phyloP scores from a whole-genome alignment of 2,113 vertebrate species.

The Petromus typicus region DNA sequence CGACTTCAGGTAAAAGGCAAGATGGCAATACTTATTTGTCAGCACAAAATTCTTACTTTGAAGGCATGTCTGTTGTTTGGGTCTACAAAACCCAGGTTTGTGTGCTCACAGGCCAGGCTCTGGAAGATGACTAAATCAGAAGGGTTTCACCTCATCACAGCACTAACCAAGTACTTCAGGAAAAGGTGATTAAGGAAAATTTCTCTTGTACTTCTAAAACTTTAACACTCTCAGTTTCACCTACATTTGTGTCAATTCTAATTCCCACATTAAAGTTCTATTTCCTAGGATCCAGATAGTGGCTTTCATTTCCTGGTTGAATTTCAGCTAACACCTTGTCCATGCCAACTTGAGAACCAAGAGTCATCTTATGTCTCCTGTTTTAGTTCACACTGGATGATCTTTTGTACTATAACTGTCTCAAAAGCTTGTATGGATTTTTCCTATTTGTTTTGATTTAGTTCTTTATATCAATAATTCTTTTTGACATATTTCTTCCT shows the following conservation, averaged over 20 bases:
- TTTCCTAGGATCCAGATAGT: neutral
- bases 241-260: neutral
- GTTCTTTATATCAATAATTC: neutral
- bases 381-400: neutral
- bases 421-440: neutral
- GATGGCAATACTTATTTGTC: neutral
- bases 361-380: neutral
- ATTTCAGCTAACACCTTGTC: neutral
- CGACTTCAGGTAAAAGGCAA: neutral
- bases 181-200: neutral
- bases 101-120: neutral
- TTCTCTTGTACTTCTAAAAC: neutral
- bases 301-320: neutral
- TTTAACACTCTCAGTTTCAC: neutral
- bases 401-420: neutral
- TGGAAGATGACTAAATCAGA: neutral
- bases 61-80: neutral
- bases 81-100: neutral
- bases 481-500: neutral
- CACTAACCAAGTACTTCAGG: neutral
- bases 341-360: neutral
- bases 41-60: neutral
- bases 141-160: neutral
- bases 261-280: neutral
- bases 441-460: neutral